A percentile compares a stretch with the other conserved stretches of the same genome.
phyloP scores from a whole-genome alignment of 2,797 vertebrate species.

The Hirundo rustica region DNA sequence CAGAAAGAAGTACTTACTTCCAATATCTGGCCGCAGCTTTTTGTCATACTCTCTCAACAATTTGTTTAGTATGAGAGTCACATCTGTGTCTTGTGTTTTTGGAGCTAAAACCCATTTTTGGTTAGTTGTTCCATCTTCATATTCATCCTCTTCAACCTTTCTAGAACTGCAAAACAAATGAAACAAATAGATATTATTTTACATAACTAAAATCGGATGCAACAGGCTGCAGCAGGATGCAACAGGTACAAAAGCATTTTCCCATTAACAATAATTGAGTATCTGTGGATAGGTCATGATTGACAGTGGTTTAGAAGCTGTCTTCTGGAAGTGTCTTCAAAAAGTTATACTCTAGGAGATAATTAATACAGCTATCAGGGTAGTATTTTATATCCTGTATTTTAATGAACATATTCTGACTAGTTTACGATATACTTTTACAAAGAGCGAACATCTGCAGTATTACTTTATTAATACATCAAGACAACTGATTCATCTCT shows the following conservation, averaged over 20 bases:
- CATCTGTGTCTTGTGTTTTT: slow-evolving; percentile 86
- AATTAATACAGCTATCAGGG: not conserved
- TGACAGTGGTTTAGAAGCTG: not conserved
- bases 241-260: not conserved
- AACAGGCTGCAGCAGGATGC: not conserved
- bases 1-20: slow-evolving; percentile 82
- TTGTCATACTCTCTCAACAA: slow-evolving; percentile 92
- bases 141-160: slow-evolving; percentile 85
- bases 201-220: not conserved
- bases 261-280: not conserved
- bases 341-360: not conserved
- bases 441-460: not conserved
- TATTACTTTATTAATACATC: slow-evolving; percentile 24
- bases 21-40: slow-evolving; percentile 94
- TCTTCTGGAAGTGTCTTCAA: not conserved
- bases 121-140: slow-evolving; percentile 87
- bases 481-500: slow-evolving; percentile 37
- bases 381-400: not conserved
- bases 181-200: not conserved
- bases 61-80: slow-evolving; percentile 92
- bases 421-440: not conserved
- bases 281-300: not conserved
- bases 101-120: slow-evolving; percentile 89
- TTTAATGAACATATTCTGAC: not conserved
- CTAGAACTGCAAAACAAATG: slow-evolving; percentile 76